Evolutionary conservation across 2,113 vertebrate genomes (phyloP).

Genomic region (Gnathonemus echidnorhynchus): DNA sequence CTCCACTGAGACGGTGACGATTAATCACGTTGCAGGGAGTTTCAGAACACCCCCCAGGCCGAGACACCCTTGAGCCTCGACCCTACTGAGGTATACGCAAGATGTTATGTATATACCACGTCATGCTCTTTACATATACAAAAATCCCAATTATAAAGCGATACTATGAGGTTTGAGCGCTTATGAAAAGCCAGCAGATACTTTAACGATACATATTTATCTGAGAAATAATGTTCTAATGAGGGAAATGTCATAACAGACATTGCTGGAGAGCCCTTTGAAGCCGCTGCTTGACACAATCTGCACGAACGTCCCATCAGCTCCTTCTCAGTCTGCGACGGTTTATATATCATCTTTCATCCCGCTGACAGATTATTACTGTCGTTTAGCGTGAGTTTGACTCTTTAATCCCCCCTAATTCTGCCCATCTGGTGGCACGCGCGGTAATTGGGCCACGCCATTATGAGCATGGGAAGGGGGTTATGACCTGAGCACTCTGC

Average conservation of each 20-base stretch:
- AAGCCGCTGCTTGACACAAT: background rate
- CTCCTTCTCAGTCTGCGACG: background rate
- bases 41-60: background rate
- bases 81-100: background rate
- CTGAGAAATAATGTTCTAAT: background rate
- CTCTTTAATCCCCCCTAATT: conserved; percentile 19
- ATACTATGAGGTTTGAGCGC: background rate
- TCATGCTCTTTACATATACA: background rate
- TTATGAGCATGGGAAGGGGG: conserved; percentile 1
- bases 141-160: background rate
- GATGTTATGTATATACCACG: background rate
- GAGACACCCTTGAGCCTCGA: background rate
- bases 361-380: conserved; percentile 14
- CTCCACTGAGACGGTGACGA: background rate
- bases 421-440: conserved; percentile 10
- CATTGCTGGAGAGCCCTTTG: background rate
- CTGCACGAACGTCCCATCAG: background rate
- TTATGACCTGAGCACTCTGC: background rate
- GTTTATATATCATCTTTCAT: conserved; percentile 17
- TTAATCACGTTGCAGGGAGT: background rate
- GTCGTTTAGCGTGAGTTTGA: conserved; percentile 15
- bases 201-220: background rate
- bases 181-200: background rate
- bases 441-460: background rate
- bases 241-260: background rate